Evolutionary conservation across 1,140 invertebrate genomes (phyloP), one percentile per base, ranked within the genome.

Genomic region (Centruroides sculpturatus): DNA sequence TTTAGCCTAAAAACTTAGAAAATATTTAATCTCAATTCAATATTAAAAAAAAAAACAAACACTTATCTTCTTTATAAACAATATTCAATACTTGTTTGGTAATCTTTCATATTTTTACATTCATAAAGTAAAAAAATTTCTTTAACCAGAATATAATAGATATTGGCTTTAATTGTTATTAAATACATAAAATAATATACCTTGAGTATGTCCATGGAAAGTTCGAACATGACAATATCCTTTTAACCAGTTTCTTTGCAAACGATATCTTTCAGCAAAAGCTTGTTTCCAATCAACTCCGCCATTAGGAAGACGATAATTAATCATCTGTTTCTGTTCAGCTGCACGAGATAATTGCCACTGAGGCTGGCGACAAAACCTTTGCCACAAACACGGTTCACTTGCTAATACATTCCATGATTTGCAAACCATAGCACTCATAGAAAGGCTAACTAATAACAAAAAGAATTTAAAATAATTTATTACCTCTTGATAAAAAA

Each of bases 151-250:
- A 23, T 23, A 0, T 23, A 23, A 23, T 23, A 23, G 23, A 23
- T 23, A 23, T 23, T 23, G 2, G 23, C 23, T 23, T 23, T 23
- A 23, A 23, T 23, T 23, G 23, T 23, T 23, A 23, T 23, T 23
- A 23, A 23, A 23, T 23, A 23, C 23, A 23, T 23, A 23, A 23
- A 23, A 23, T 23, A 10, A 55, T 47, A 35, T 67, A 74, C 75
- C 71, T 73, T 77, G 74, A 47, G 72, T 70, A 61, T 77, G 76
- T 51, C 76, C 76, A 69, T 77, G 73, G 72, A 79, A 79, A 35
- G 76, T 78, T 49, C 76, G 64, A 5, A 79, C 75, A 59, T 76
- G 74, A 58, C 70, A 71, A 57, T 68, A 63, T 12, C 69, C 70
- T 11, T 60, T 64, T 51, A 72, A 53, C 72, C 72, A 73, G 61